These are phyloP conservation scores for Mallateleia sp. DNA, from an alignment of 2,888 invertebrate species.

Conservation along the genomic window DNA sequence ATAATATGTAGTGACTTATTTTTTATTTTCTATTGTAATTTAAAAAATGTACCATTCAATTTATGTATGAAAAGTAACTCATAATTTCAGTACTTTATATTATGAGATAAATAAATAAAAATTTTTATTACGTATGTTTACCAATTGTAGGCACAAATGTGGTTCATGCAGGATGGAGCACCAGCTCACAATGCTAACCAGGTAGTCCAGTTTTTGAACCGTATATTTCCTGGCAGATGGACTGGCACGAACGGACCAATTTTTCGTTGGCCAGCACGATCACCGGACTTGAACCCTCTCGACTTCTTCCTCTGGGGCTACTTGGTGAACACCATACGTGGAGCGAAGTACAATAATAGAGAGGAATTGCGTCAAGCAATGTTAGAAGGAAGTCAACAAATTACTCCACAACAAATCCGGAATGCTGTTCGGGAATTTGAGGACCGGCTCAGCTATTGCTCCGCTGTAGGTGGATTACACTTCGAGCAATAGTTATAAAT, in stretches of 20 bases:
- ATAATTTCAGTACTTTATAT: too few species aligned
- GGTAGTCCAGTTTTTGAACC: background rate
- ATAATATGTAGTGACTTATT: too few species aligned
- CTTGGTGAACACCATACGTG: constrained; percentile 5
- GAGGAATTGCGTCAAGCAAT: background rate
- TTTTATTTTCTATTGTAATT: too few species aligned
- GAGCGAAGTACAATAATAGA: background rate
- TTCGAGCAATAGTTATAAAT: constrained; percentile 7
- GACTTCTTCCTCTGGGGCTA: constrained; percentile 34
- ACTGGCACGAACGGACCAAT: constrained; percentile 14
- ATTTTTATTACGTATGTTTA: too few species aligned
- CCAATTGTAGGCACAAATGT: constrained; percentile 27
- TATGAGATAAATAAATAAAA: too few species aligned
- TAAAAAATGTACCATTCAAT: too few species aligned
- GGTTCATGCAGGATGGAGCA: constrained; percentile 27
- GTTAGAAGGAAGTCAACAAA: background rate
- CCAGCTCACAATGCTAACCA: constrained; percentile 10
- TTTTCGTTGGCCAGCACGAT: constrained; percentile 25
- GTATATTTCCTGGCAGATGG: constrained; percentile 12
- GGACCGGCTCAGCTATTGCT: background rate
- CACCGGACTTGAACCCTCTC: constrained; percentile 24
- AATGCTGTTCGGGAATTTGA: background rate
- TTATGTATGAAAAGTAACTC: too few species aligned
- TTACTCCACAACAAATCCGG: background rate
- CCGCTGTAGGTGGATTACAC: background rate